Evolutionary conservation across 2,113 vertebrate species (phyloP).

Genomic region (Uropsilus gracilis): DNA sequence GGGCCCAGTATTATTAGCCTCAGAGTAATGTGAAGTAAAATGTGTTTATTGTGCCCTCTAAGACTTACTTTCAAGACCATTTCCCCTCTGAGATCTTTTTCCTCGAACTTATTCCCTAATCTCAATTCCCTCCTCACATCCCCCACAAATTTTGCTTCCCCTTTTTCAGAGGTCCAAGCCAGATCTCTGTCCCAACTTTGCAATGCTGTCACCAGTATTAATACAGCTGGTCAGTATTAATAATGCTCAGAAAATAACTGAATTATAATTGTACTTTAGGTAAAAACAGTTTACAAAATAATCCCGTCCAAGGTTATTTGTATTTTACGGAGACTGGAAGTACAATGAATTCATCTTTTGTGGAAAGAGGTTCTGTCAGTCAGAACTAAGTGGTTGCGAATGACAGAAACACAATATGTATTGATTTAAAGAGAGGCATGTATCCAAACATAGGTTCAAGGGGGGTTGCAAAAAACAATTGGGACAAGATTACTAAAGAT

Average conservation of each 20-base stretch:
- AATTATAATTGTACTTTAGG: not conserved
- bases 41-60: not conserved
- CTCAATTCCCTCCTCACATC: accelerated
- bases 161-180: not conserved
- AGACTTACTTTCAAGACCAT: not conserved
- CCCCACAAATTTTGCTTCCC: not conserved
- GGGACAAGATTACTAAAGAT: not conserved
- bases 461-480: not conserved
- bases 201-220: not conserved
- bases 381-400: not conserved
- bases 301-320: not conserved
- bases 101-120: not conserved
- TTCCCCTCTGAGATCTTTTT: not conserved
- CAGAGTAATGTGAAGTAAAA: not conserved
- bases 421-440: not conserved
- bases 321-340: not conserved
- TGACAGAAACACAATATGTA: not conserved
- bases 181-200: not conserved
- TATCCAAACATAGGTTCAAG: not conserved
- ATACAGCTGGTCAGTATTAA: not conserved
- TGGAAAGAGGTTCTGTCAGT: not conserved
- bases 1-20: not conserved
- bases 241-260: not conserved
- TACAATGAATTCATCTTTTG: not conserved
- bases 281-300: not conserved